These are phyloP conservation scores for Drosophila mauritiana DNA, from an alignment of 1,140 invertebrate species.

Conservation along the genomic window DNA sequence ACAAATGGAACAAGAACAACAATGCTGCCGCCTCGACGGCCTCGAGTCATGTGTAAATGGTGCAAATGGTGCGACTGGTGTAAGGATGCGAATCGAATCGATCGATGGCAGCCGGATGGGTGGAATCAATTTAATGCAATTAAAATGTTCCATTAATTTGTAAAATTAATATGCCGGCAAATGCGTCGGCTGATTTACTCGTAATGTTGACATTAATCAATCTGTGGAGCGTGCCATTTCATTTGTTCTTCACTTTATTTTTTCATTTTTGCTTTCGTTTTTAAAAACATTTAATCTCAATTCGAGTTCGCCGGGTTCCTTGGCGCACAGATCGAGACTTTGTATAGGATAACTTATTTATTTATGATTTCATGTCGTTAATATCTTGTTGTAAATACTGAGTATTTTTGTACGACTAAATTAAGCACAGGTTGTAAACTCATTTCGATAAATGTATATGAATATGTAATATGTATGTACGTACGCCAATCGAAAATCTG, in stretches of 20 bases:
- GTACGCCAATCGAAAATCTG: slow-evolving; percentile 36
- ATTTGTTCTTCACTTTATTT: slow-evolving; percentile 9
- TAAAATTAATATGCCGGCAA: slow-evolving; percentile 55
- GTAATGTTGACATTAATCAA: slow-evolving; percentile 62
- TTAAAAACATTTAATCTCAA: slow-evolving; percentile 1
- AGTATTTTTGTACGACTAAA: slow-evolving; percentile 58
- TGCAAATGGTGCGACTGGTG: slow-evolving; percentile 3
- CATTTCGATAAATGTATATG: slow-evolving; percentile 38
- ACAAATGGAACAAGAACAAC: slow-evolving; percentile 83
- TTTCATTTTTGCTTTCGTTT: neutral
- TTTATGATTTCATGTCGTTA: slow-evolving; percentile 35
- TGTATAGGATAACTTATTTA: slow-evolving; percentile 29
- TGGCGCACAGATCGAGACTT: slow-evolving; percentile 7
- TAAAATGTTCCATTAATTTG: slow-evolving; percentile 74
- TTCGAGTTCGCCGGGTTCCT: slow-evolving; percentile 13
- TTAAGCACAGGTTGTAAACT: slow-evolving; percentile 79
- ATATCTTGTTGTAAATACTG: slow-evolving; percentile 50
- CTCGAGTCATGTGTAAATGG: slow-evolving; percentile 65
- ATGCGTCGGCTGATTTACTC: slow-evolving; percentile 37
- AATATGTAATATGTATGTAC: slow-evolving; percentile 10
- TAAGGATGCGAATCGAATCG: neutral
- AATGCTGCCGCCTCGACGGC: slow-evolving; percentile 68
- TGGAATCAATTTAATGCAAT: slow-evolving; percentile 76
- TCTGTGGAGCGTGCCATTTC: slow-evolving; percentile 38
- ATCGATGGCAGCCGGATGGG: slow-evolving; percentile 11